Evolutionary conservation across 2,888 invertebrate species (phyloP).

Genomic region (Danaus chrysippus): DNA sequence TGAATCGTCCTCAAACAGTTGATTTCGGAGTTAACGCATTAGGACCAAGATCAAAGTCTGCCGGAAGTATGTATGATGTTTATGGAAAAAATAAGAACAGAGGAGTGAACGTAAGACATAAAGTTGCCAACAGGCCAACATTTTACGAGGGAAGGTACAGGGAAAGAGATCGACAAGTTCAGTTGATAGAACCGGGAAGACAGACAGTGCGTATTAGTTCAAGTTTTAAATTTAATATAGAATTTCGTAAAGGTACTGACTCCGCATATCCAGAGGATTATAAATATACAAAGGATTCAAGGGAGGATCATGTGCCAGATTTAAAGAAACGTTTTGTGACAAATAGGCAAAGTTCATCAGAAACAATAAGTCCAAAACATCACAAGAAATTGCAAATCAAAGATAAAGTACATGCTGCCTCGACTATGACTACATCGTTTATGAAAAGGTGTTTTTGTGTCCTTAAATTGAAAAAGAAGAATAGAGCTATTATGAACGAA

Average conservation of each 20-base stretch:
- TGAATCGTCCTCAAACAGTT: constrained; percentile 19
- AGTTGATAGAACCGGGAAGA: constrained; percentile 11
- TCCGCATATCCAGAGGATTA: not conserved
- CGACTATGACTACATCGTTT: constrained; percentile 23
- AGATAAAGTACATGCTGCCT: constrained; percentile 13
- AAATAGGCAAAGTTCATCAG: constrained; percentile 2
- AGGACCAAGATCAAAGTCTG: constrained; percentile 14
- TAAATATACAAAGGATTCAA: constrained; percentile 1
- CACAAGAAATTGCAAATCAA: constrained; percentile 16
- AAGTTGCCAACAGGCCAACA: constrained; percentile 9
- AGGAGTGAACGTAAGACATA: constrained; percentile 9
- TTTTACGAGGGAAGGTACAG: not conserved
- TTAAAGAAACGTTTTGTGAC: not conserved
- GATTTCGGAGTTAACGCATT: constrained; percentile 17
- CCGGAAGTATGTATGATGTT: constrained; percentile 16
- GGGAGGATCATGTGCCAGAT: not conserved
- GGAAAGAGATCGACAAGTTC: not conserved
- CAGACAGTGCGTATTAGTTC: constrained; percentile 34
- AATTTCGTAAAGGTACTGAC: constrained; percentile 32
- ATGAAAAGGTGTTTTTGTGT: constrained; percentile 30
- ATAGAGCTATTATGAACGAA: constrained; percentile 11
- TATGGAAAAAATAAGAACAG: constrained; percentile 11
- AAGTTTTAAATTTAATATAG: constrained; percentile 34
- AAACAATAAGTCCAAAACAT: not conserved
- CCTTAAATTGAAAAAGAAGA: constrained; percentile 12